phyloP scores from a whole-genome alignment of 1,140 invertebrate genomes.

The Belonocnema kinseyi region DNA sequence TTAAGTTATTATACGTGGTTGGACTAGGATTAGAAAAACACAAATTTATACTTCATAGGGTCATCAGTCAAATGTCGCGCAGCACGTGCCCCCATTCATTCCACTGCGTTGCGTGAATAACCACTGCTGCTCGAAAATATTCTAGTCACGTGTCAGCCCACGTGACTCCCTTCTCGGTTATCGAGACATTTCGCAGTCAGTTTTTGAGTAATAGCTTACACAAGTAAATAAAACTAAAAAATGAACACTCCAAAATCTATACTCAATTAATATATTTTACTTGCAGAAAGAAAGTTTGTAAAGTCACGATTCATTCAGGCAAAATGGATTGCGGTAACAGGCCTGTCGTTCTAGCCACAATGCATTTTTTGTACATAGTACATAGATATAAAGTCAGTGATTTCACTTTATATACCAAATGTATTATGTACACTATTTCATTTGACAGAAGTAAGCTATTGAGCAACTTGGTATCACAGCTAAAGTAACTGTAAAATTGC shows the following conservation, averaged over 20 bases:
- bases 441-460: no score
- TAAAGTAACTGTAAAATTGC: no score
- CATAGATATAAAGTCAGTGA: no score
- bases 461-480: no score
- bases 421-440: no score
- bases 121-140: constrained; percentile 65
- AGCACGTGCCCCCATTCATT: constrained; percentile 73
- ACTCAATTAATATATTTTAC: not conserved
- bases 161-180: constrained; percentile 38
- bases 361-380: no score
- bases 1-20: constrained; percentile 33
- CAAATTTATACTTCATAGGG: constrained; percentile 61
- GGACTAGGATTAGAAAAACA: constrained; percentile 51
- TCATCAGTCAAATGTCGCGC: constrained; percentile 69
- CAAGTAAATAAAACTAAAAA: not conserved
- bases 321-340: no score
- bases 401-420: no score
- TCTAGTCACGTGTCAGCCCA: constrained; percentile 60
- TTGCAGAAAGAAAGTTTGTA: not conserved
- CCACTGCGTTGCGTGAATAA: constrained; percentile 72
- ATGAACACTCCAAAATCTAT: not conserved
- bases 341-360: no score
- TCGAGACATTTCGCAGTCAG: constrained; percentile 15
- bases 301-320: no score
- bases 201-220: constrained; percentile 27